Percentiles rank a stretch among this genome's conserved stretches.
Evolutionary conservation across 2,888 invertebrate genomes (phyloP).

Genomic region (Nomada fucata): DNA sequence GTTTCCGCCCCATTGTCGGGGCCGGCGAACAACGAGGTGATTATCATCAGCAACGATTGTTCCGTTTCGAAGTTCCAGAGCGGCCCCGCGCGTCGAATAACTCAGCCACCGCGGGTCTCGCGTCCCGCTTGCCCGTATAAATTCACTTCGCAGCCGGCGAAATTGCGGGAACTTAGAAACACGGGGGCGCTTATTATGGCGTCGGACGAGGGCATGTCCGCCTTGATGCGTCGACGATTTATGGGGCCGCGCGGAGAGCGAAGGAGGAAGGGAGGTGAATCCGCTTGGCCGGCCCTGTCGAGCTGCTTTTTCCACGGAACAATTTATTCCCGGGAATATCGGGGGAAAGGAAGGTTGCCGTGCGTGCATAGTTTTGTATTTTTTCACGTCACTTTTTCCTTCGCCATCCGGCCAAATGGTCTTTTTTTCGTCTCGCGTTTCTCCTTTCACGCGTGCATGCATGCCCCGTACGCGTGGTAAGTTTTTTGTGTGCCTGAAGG

Average conservation of each 20-base stretch:
- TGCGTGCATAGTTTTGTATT: no score
- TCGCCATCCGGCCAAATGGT: no score
- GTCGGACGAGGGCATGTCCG: conserved; percentile 42
- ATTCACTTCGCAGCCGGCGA: conserved; percentile 60
- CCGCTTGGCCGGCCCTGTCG: neutral
- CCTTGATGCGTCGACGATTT: conserved; percentile 27
- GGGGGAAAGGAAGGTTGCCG: neutral
- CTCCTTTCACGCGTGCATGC: no score
- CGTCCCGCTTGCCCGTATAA: conserved; percentile 57
- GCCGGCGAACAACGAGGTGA: conserved; percentile 65
- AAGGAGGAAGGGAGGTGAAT: no score
- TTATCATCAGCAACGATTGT: conserved; percentile 79
- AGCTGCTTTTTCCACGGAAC: neutral
- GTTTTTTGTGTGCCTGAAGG: no score
- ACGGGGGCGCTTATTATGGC: conserved; percentile 61
- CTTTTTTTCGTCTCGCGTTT: no score
- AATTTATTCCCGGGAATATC: neutral
- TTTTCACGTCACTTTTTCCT: no score
- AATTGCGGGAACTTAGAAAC: conserved; percentile 65
- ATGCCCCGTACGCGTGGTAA: no score
- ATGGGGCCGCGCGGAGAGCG: neutral
- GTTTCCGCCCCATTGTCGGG: conserved; percentile 53
- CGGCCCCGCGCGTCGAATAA: conserved; percentile 66
- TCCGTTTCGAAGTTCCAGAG: conserved; percentile 60
- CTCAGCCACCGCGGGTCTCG: conserved; percentile 46